Evolutionary conservation across 2,888 invertebrate genomes (phyloP).

Genomic region (Drosophila eohydei): DNA sequence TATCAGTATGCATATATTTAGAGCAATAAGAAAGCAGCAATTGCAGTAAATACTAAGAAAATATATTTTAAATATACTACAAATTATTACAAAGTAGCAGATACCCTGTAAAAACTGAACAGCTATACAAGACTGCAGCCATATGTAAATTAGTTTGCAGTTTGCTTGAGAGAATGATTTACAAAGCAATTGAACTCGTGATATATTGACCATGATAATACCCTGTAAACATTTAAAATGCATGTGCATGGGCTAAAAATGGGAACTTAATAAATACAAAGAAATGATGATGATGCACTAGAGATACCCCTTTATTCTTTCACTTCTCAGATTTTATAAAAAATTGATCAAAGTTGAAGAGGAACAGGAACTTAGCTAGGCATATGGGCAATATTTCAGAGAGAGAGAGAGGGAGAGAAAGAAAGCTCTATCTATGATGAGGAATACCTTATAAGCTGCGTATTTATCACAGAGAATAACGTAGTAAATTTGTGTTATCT

Average conservation of each 20-base stretch:
- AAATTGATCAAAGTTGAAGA: background rate
- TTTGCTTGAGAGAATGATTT: background rate
- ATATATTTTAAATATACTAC: background rate
- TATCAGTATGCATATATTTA: too few species aligned
- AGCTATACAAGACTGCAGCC: background rate
- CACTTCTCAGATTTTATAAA: background rate
- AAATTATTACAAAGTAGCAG: background rate
- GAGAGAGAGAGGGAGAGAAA: too few species aligned
- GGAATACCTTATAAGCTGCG: too few species aligned
- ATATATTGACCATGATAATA: background rate
- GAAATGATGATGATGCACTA: background rate
- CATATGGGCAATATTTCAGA: too few species aligned
- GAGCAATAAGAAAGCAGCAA: too few species aligned
- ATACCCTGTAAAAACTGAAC: background rate
- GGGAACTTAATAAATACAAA: background rate
- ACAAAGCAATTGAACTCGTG: background rate
- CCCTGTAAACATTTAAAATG: too few species aligned
- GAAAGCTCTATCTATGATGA: too few species aligned
- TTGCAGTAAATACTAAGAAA: too few species aligned
- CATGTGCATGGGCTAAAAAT: too few species aligned
- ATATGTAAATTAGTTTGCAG: background rate
- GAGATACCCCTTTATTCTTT: background rate
- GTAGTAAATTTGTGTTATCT: too few species aligned
- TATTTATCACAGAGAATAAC: too few species aligned
- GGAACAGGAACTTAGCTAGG: background rate